Conservation (phyloP, 2,888 invertebrate genomes). For the Cephus spinipes region DNA sequence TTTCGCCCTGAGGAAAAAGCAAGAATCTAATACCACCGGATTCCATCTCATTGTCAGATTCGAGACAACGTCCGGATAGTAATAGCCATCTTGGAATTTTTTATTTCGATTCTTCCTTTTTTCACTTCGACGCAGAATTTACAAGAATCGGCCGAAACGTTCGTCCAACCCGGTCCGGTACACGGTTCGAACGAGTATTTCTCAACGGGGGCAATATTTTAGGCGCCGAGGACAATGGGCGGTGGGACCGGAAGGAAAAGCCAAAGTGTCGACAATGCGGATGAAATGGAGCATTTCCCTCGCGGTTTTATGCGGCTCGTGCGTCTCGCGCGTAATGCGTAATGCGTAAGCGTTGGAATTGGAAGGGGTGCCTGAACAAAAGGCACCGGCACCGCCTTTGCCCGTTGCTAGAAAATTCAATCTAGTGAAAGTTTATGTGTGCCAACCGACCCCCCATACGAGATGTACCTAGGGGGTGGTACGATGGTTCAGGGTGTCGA, state of each 20-base stretch:
- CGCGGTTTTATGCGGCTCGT: neutral
- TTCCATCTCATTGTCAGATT: neutral
- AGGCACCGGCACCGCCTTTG: neutral
- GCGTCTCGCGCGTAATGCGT: neutral
- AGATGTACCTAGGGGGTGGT: conserved; percentile 17
- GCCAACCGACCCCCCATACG: conserved; percentile 28
- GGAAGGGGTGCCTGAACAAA: conserved; percentile 3
- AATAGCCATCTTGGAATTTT: neutral
- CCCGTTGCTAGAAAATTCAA: conserved; percentile 47
- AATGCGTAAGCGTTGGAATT: neutral
- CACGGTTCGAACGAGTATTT: neutral
- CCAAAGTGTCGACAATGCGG: neutral
- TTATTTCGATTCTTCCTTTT: neutral
- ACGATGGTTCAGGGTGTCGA: conserved; percentile 12
- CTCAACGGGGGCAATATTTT: neutral
- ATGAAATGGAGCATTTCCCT: neutral
- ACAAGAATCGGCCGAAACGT: neutral
- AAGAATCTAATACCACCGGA: neutral
- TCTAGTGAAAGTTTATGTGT: conserved; percentile 51
- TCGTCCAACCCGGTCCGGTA: neutral
- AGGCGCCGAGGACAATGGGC: neutral
- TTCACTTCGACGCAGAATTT: neutral
- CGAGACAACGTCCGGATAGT: neutral
- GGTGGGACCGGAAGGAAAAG: neutral
- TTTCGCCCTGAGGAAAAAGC: neutral